Evolutionary conservation across 2,797 vertebrate species (phyloP).

Genomic region (Schizopygopsis pylzovi): DNA sequence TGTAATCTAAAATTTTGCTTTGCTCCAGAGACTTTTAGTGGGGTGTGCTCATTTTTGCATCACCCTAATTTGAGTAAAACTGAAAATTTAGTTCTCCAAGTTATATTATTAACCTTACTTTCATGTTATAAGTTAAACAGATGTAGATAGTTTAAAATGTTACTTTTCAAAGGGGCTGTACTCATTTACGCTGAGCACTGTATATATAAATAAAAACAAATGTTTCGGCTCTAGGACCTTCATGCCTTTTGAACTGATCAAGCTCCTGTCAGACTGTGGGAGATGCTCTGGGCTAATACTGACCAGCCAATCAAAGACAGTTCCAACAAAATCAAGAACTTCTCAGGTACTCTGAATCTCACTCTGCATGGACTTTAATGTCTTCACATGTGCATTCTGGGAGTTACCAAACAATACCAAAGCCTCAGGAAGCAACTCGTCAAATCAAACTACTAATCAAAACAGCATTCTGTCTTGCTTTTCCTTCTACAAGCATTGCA

Average conservation of each 20-base stretch:
- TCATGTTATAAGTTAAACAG: too few species aligned
- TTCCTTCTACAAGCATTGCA: neutral
- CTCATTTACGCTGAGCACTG: too few species aligned
- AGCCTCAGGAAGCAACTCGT: neutral
- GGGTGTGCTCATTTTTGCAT: too few species aligned
- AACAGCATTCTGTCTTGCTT: neutral
- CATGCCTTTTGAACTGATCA: neutral
- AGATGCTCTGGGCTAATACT: neutral
- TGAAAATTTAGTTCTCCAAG: too few species aligned
- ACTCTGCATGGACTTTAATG: neutral
- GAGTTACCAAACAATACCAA: constrained; percentile 4
- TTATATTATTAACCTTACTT: too few species aligned
- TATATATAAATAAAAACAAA: too few species aligned
- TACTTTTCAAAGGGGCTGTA: too few species aligned
- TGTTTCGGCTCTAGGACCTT: neutral
- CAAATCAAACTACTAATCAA: neutral
- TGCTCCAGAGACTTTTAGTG: too few species aligned
- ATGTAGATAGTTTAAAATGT: too few species aligned
- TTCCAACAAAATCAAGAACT: neutral
- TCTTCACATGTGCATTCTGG: neutral
- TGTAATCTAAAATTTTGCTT: too few species aligned
- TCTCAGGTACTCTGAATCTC: neutral
- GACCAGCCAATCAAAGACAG: neutral
- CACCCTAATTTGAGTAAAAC: too few species aligned
- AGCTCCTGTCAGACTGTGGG: neutral